phyloP scores from a whole-genome alignment of 2,797 vertebrate species.

The Trematomus bernacchii region DNA sequence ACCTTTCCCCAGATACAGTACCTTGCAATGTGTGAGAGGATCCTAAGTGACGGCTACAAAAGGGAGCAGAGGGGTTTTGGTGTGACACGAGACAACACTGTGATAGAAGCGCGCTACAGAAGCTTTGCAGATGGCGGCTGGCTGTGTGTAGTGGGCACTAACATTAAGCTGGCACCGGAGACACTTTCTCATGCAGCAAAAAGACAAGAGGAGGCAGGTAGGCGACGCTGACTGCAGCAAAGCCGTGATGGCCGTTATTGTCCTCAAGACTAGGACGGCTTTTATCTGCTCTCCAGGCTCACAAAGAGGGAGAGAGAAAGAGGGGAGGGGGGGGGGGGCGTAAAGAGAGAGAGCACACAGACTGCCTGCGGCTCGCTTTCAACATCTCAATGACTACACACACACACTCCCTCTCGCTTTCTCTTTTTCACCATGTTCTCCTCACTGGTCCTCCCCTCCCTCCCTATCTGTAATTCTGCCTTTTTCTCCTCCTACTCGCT shows the following conservation, averaged over 20 bases:
- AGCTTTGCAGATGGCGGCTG: constrained; percentile 22
- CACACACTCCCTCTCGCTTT: constrained; percentile 44
- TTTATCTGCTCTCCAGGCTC: constrained; percentile 77
- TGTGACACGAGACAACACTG: constrained; percentile 42
- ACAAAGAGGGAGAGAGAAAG: constrained; percentile 64
- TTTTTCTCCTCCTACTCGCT: constrained; percentile 63
- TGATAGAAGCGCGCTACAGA: constrained; percentile 16
- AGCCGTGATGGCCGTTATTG: constrained; percentile 72
- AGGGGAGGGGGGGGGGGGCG: constrained; percentile 19
- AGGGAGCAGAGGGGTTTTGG: constrained; percentile 19
- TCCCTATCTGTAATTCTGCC: constrained; percentile 64
- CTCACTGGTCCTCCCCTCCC: constrained; percentile 57
- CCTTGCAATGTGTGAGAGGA: constrained; percentile 15
- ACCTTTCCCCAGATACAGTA: constrained; percentile 20
- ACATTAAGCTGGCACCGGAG: constrained; percentile 36
- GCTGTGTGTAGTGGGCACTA: constrained; percentile 30
- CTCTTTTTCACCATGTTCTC: constrained; percentile 47
- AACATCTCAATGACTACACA: constrained; percentile 81
- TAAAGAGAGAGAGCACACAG: constrained; percentile 65
- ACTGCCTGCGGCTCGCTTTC: constrained; percentile 79
- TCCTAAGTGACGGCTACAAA: constrained; percentile 23
- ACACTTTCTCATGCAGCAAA: constrained; percentile 46
- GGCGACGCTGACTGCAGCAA: constrained; percentile 65
- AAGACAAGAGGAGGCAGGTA: constrained; percentile 68
- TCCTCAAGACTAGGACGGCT: constrained; percentile 73